Conservation (phyloP, 2,797 vertebrate genomes). For the Prunella strophiata region DNA sequence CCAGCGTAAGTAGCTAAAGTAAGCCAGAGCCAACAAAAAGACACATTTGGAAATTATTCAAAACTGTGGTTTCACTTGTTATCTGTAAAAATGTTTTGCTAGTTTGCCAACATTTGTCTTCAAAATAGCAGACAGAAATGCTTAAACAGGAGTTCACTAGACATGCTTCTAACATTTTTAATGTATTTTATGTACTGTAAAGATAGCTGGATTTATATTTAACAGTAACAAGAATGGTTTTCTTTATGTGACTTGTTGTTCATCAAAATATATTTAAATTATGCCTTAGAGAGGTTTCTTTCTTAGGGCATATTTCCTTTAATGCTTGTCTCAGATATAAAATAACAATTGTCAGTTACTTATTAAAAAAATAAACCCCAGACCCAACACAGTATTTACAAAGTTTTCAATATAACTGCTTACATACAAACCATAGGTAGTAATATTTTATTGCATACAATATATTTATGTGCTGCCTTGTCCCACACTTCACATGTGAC, state of each 20-base stretch:
- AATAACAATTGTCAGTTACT: conserved; percentile 49
- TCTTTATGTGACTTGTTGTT: conserved; percentile 37
- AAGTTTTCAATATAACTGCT: conserved; percentile 39
- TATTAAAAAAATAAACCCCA: conserved; percentile 13
- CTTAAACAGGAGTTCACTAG: conserved; percentile 48
- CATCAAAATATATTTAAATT: not conserved
- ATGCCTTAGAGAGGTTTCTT: conserved; percentile 33
- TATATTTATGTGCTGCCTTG: conserved; percentile 36
- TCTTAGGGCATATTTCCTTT: conserved; percentile 17
- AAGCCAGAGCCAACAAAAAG: conserved; percentile 92
- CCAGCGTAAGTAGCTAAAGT: conserved; percentile 99
- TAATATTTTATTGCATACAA: conserved; percentile 25
- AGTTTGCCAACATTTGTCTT: conserved; percentile 72
- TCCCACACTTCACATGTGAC: conserved; percentile 6
- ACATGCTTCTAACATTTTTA: conserved; percentile 39
- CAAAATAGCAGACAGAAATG: conserved; percentile 65
- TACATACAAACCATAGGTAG: conserved; percentile 36
- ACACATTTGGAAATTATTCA: conserved; percentile 80
- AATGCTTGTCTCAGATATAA: conserved; percentile 39
- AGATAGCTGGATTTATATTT: conserved; percentile 54
- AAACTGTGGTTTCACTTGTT: conserved; percentile 76
- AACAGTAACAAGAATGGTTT: conserved; percentile 47
- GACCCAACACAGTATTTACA: conserved; percentile 10
- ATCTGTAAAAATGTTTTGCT: conserved; percentile 77
- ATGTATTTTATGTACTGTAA: not conserved